Percentiles rank a stretch among this genome's conserved stretches.
phyloP scores from a whole-genome alignment of 2,888 invertebrate species.

The Metallyticus violacea region DNA sequence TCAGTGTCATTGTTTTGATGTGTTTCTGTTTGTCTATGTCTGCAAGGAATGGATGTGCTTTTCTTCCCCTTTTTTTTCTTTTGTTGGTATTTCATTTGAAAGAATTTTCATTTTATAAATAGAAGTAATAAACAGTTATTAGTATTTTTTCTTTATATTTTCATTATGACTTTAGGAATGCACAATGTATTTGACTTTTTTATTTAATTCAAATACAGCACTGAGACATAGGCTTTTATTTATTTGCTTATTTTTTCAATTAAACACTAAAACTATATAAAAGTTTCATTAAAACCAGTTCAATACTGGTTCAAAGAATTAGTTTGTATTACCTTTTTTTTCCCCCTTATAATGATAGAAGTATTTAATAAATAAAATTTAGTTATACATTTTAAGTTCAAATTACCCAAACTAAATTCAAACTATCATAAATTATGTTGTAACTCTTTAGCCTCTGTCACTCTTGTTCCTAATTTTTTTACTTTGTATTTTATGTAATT shows the following conservation, averaged over 20 bases:
- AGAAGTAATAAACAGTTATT: background rate
- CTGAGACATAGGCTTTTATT: background rate
- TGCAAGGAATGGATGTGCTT: constrained; percentile 23
- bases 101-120: background rate
- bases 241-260: background rate
- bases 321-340: background rate
- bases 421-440: background rate
- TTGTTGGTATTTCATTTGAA: too few species aligned
- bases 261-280: background rate
- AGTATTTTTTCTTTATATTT: background rate
- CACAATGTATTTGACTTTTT: background rate
- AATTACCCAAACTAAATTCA: background rate
- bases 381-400: background rate
- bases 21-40: constrained; percentile 17
- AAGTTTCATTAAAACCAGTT: background rate
- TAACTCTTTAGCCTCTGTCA: background rate
- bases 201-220: background rate
- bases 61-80: background rate
- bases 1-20: background rate
- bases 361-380: background rate
- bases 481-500: constrained; percentile 15
- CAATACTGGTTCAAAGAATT: background rate
- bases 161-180: background rate
- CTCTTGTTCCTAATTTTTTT: constrained; percentile 4
- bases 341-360: background rate